A percentile compares a stretch with the other conserved stretches of the same genome.
phyloP scores from a whole-genome alignment of 2,797 vertebrate species.

The Diglossa cyanea region DNA sequence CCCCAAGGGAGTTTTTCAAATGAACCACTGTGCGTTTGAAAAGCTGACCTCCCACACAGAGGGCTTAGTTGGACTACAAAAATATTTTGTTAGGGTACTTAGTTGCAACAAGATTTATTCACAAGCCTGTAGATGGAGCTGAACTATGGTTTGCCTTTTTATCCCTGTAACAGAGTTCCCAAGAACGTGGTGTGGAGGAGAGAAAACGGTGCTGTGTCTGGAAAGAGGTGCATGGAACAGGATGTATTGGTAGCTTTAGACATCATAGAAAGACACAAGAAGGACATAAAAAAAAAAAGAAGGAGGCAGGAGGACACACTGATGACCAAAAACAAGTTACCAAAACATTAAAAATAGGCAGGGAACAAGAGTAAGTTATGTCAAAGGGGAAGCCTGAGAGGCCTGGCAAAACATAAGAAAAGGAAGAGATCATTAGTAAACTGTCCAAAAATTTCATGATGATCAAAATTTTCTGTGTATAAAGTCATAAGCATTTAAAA shows the following conservation, averaged over 20 bases:
- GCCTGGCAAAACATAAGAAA: background rate
- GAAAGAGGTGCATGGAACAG: background rate
- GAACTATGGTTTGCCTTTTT: background rate
- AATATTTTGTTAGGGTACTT: background rate
- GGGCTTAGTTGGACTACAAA: background rate
- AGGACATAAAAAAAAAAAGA: background rate
- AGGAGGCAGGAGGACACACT: background rate
- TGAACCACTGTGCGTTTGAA: background rate
- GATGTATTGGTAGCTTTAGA: background rate
- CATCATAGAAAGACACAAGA: background rate
- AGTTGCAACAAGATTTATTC: background rate
- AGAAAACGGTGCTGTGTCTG: background rate
- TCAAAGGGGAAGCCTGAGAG: background rate
- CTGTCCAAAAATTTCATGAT: background rate
- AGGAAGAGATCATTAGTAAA: background rate
- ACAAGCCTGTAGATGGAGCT: background rate
- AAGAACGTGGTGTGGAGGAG: background rate
- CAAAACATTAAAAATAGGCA: background rate
- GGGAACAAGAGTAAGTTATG: background rate
- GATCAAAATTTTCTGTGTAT: background rate
- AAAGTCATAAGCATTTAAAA: background rate
- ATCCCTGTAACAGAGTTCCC: background rate
- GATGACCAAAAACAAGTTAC: background rate
- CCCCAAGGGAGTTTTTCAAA: constrained; percentile 19
- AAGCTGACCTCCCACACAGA: background rate